Evolutionary conservation across 2,797 vertebrate species (phyloP), one percentile per base, ranked within the genome.

Genomic region (Synanceia verrucosa): DNA sequence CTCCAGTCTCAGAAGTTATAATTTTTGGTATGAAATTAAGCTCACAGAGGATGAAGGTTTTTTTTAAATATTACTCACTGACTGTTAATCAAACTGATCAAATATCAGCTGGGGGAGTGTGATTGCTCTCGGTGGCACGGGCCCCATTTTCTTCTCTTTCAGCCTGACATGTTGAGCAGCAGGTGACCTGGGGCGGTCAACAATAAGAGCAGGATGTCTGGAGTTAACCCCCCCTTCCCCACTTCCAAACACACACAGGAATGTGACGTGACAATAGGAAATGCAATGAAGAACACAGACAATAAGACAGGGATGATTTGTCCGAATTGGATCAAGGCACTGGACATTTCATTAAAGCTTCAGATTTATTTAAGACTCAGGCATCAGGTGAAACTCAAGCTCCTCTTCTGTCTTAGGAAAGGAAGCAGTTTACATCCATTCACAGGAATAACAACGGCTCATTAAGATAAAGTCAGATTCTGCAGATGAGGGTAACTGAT

Each of bases 381-480:
- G 18, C 19, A 2, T 31, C 70, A 37, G 68, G 62, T 57, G 41
- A 59, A 65, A 33, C 64, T 52, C 23, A 83, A 71, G 70, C 75
- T 69, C 65, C 59, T 36, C 74, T 78, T 66, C 31, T 74, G 78
- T 84, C 33, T 56, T 46, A 39, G 90, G 73, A 91, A 87, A 76
- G 79, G 78, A 82, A 81, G 65, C 31, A 11, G 50, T 44, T 74
- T 86, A 80, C 79, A 86, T 90, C 88, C 85, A 89, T 83, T 75
- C 34, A 68, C 61, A 64, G 79, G 66, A 85, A 85, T 55, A 88
- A 89, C 88, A 91, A 76, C 85, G 82, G 63, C 72, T 86, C 79
- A 82, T 93, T 92, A 89, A 91, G 92, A 91, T 91, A 92, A 92
- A 86, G 84, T 92, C 89, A 91, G 90, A 93, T 91, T 79, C 47